A percentile compares a stretch with the other conserved stretches of the same genome.
phyloP scores from a whole-genome alignment of 2,888 invertebrate species.

The Limnephilus auricula region DNA sequence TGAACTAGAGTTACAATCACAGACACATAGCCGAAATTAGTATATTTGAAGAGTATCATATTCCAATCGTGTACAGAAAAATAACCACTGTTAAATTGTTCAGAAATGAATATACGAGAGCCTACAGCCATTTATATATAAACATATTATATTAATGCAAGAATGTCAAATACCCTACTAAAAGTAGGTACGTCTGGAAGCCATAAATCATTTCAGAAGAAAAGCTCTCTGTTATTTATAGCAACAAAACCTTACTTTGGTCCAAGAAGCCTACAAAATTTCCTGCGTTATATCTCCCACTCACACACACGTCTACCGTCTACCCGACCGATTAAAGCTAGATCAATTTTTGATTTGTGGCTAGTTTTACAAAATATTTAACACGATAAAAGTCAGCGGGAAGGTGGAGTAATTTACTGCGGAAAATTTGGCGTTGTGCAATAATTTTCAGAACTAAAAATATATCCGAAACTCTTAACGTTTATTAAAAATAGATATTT shows the following conservation, averaged over 20 bases:
- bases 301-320: not conserved
- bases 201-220: not conserved
- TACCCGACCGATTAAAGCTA: not conserved
- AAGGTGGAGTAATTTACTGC: too few species aligned
- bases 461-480: too few species aligned
- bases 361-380: not conserved
- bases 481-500: too few species aligned
- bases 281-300: not conserved
- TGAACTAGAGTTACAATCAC: too few species aligned
- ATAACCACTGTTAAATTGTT: too few species aligned
- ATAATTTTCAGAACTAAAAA: too few species aligned
- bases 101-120: not conserved
- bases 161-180: not conserved
- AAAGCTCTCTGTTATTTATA: not conserved
- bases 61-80: too few species aligned
- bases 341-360: not conserved
- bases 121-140: not conserved
- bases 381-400: not conserved
- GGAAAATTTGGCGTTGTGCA: too few species aligned
- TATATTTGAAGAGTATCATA: too few species aligned
- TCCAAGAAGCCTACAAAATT: not conserved
- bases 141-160: not conserved
- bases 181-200: not conserved
- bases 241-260: not conserved
- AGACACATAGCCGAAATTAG: too few species aligned